Percentiles rank a stretch among this genome's conserved stretches.
Conservation (phyloP, 2,113 vertebrate genomes). For the Larimichthys crocea region DNA sequence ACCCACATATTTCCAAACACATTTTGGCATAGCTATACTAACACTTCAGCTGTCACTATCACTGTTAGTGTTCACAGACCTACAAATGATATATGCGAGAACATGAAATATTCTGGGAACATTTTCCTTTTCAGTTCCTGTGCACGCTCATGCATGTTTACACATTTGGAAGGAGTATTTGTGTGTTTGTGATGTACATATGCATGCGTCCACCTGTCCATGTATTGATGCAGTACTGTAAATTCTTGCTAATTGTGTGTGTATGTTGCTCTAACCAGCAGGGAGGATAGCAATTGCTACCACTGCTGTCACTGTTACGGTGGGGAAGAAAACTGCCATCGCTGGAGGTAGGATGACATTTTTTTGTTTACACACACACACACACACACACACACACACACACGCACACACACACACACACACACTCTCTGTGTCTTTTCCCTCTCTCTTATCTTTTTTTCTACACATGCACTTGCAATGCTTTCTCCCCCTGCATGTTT, state of each 20-base stretch:
- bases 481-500: not conserved
- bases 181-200: not conserved
- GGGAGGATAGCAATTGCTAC: slow-evolving; percentile 86
- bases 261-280: slow-evolving; percentile 78
- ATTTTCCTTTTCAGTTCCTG: not conserved
- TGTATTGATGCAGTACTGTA: not conserved
- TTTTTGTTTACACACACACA: slow-evolving; percentile 9
- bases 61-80: not conserved
- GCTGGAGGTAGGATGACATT: slow-evolving; percentile 91
- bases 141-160: slow-evolving; percentile 44
- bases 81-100: not conserved
- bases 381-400: too few relatives aligned
- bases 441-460: not conserved
- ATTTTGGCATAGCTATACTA: slow-evolving; percentile 1
- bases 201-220: not conserved
- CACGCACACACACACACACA: not conserved
- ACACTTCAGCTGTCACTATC: slow-evolving; percentile 24
- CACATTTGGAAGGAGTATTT: not conserved
- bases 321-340: slow-evolving; percentile 90
- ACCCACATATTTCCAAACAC: slow-evolving; percentile 37
- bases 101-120: slow-evolving; percentile 1
- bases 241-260: slow-evolving; percentile 37
- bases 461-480: not conserved
- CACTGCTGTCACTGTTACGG: slow-evolving; percentile 89
- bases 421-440: not conserved